Percentiles rank a stretch among this genome's conserved stretches.
Conservation (phyloP, 1,140 invertebrate genomes). For the Hyles vespertilio region DNA sequence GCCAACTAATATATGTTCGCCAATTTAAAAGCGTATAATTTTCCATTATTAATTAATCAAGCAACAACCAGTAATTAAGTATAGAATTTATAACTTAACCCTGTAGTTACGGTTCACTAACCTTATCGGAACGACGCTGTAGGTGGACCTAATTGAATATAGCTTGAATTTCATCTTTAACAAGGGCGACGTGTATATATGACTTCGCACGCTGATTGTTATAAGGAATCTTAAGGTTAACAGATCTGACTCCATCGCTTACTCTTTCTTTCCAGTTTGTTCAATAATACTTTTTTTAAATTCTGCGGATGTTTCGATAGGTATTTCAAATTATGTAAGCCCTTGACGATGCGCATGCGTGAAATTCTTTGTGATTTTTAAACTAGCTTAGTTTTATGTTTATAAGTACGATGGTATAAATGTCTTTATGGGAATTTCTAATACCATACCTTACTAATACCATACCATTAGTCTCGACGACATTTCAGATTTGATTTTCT, state of each 20-base stretch:
- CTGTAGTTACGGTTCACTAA: background rate
- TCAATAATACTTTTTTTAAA: slow-evolving; percentile 19
- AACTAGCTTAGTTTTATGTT: no score
- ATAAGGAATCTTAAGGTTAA: slow-evolving; percentile 62
- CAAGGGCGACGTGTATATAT: slow-evolving; percentile 51
- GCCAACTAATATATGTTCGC: no score
- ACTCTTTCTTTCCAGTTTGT: slow-evolving; percentile 23
- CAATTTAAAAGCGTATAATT: no score
- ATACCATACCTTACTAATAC: no score
- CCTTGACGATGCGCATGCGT: background rate
- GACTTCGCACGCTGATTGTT: slow-evolving; percentile 71
- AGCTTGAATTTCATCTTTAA: slow-evolving; percentile 60
- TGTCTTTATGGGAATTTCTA: no score
- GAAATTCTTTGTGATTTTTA: background rate
- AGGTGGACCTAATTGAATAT: slow-evolving; percentile 49
- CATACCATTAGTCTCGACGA: no score
- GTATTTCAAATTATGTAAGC: background rate
- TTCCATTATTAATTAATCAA: no score
- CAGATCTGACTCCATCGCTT: slow-evolving; percentile 51
- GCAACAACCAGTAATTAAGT: no score
- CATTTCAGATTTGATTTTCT: no score
- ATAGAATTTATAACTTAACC: no score
- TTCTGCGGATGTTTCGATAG: background rate
- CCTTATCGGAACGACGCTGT: slow-evolving; percentile 39
- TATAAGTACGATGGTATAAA: no score